phyloP scores from a whole-genome alignment of 2,113 vertebrate genomes.

The Parotia lawesii region DNA sequence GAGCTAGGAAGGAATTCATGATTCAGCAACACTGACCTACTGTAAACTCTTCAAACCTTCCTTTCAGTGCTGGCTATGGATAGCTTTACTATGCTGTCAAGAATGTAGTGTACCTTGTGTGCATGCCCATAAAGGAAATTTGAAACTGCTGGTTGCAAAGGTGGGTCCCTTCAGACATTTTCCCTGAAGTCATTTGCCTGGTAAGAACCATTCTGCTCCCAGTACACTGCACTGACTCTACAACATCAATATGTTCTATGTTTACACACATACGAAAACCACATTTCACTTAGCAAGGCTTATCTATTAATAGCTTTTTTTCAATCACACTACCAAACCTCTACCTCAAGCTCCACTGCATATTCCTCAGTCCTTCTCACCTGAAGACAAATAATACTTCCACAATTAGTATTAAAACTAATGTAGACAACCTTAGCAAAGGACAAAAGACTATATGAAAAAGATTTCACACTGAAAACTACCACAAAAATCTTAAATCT shows the following conservation, averaged over 20 bases:
- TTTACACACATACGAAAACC: neutral
- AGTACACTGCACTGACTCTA: neutral
- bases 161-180: neutral
- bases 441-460: neutral
- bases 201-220: neutral
- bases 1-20: neutral
- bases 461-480: neutral
- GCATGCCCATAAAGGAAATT: neutral
- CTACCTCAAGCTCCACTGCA: neutral
- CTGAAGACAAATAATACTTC: neutral
- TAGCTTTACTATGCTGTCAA: neutral
- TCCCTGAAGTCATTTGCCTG: neutral
- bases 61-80: neutral
- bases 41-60: neutral
- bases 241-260: neutral
- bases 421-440: neutral
- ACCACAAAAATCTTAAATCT: neutral
- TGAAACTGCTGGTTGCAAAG: neutral
- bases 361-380: neutral
- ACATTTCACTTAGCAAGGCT: neutral
- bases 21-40: neutral
- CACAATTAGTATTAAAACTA: neutral
- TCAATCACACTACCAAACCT: neutral
- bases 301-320: neutral
- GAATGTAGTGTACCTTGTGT: neutral